Evolutionary conservation across 2,113 vertebrate species (phyloP).

Genomic region (Cheilinus undulatus): DNA sequence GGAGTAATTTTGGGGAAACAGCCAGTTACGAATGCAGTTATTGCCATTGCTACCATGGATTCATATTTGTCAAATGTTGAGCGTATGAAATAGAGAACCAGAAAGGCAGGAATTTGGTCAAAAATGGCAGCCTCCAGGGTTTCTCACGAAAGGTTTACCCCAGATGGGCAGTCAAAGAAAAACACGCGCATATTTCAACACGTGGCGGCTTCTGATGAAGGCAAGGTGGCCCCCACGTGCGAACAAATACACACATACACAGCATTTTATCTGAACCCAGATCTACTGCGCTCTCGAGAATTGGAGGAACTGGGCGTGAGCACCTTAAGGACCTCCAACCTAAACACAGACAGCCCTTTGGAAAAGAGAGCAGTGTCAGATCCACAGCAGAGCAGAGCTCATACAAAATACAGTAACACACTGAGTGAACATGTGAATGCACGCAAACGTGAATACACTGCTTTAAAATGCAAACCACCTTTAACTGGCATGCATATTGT

Average conservation of each 20-base stretch:
- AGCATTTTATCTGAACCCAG: conserved; percentile 61
- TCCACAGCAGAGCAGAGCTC: conserved; percentile 14
- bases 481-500: conserved; percentile 48
- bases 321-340: conserved; percentile 66
- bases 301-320: conserved; percentile 61
- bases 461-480: too few species aligned
- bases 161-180: conserved; percentile 54
- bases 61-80: not conserved
- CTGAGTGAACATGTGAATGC: not conserved
- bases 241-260: conserved; percentile 26
- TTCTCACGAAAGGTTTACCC: conserved; percentile 61
- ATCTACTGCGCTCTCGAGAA: conserved; percentile 67
- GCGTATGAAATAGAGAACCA: conserved; percentile 37
- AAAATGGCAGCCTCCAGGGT: conserved; percentile 33
- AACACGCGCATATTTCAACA: conserved; percentile 59
- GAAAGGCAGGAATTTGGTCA: conserved; percentile 33
- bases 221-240: conserved; percentile 42
- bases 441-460: conserved; percentile 36
- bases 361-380: conserved; percentile 46
- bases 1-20: not conserved
- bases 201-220: conserved; percentile 62
- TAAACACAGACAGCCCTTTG: conserved; percentile 74
- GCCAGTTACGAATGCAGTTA: too few species aligned
- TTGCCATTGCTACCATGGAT: conserved; percentile 37
- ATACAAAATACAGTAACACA: conserved; percentile 52